Conservation (phyloP, 2,888 invertebrate genomes). For the Lamellibrachia satsuma region DNA sequence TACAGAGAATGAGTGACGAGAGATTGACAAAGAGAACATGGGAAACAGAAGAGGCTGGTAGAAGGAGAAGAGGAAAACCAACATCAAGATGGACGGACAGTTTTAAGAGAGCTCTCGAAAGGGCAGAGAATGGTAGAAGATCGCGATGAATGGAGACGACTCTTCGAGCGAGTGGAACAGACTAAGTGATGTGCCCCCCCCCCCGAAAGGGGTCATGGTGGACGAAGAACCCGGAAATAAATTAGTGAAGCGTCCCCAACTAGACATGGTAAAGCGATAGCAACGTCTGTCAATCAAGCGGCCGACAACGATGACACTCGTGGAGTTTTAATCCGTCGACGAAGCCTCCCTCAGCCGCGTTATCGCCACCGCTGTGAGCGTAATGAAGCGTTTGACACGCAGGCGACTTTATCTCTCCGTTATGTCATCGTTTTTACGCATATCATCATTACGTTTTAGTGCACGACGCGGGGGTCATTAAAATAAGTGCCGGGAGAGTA, state of each 20-base stretch:
- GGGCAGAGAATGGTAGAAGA: too few relatives aligned
- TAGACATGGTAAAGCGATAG: neutral
- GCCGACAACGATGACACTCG: neutral
- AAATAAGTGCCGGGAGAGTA: neutral
- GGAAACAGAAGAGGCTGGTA: too few relatives aligned
- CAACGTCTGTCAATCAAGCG: neutral
- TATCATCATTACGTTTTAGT: constrained; percentile 3
- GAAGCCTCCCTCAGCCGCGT: neutral
- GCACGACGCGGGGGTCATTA: neutral
- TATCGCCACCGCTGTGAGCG: neutral
- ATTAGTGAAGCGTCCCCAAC: neutral
- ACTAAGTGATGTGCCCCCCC: too few relatives aligned
- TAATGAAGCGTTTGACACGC: constrained; percentile 5
- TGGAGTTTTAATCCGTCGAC: neutral
- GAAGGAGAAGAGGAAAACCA: too few relatives aligned
- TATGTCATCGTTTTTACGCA: constrained; percentile 11
- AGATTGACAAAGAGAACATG: too few relatives aligned
- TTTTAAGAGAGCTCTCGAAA: too few relatives aligned
- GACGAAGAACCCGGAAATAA: too few relatives aligned
- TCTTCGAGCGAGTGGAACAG: too few relatives aligned
- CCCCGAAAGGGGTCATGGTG: too few relatives aligned
- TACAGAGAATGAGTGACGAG: too few relatives aligned
- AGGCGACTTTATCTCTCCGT: neutral
- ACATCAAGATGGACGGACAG: too few relatives aligned
- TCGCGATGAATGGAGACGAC: too few relatives aligned